Evolutionary conservation across 35 echinoderm and acorn worm species (phyloP), one percentile per base, ranked within the genome.

Genomic region (Strongylocentrotus purpuratus): DNA sequence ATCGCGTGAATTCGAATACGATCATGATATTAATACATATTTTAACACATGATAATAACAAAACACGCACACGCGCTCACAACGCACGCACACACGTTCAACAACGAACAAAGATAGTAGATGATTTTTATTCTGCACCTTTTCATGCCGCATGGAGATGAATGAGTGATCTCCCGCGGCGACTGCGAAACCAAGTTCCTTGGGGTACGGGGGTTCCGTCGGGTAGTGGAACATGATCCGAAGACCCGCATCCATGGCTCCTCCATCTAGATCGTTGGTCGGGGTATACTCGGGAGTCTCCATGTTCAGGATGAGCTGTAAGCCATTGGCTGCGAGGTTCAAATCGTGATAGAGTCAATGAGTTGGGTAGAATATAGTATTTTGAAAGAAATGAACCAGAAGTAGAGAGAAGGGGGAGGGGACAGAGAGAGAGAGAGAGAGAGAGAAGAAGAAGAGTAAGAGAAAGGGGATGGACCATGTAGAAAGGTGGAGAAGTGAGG

Each of bases 171-270:
- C 46, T 11, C 98, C 98, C 2, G 97, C 96, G 0, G 87, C 78
- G 1, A 94, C 86, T 1, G 96, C 95, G 55, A 97, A 94, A 7
- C 97, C 98, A 0, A 99, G 94, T 45, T 99, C 97, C 78, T 97
- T 99, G 7, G 96, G 94, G 31, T 99, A 99, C 0, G 98, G 97
- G 5, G 98, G 98, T 46, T 97, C 98, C 0, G 96, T 88, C 7
- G 97, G 97, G 85, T 95, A 94, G 86, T 99, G 98, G 13, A 99
- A 33, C 97, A 99, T 97, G 25, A 97, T 94, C 85, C 96, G 96
- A 46, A 97, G 61, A 5, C 97, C 98, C 7, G 96, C 96, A 33
- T 99, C 97, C 52, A 95, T 96, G 48, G 96, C 97, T 48, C 95
- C 97, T 33, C 95, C 55, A 25, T 97, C 96, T 0, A 99, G 94